Base-by-base conservation (phyloP, 2,113 vertebrate genomes). In the Bufo gargarizans region DNA sequence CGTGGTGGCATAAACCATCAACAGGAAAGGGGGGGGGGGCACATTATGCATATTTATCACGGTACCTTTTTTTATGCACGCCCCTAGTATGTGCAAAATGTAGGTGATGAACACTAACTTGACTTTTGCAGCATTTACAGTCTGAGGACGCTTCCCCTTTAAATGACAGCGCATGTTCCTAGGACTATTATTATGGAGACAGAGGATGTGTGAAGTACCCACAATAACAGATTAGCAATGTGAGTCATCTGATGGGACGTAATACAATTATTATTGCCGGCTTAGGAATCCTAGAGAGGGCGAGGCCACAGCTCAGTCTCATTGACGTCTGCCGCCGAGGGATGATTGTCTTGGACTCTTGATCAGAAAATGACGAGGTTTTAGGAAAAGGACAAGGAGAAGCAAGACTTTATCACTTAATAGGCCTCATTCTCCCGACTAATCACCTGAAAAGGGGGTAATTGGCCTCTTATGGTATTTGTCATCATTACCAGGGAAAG, bases 371-470 rank as follows among this genome's bases (percentile, higher is more conserved):
- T 4, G 16, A 14, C 22, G 19, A 53, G n/a, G 56, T 33, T 59
- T 13, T 47, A 76, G 13, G 45, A 50, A 50, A 0, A 19, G 13
- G 43, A 13, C 47, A 10, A 11, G n/a, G 77, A 56, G 12, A 56
- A 14, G 12, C 22, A 8, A 16, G 43, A 59, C 13, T 80, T 80
- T 80, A 80, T 80, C n/a, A 83, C 81, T 22, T 83, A 83, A 83
- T 53, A 14, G 59, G 45, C 63, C 65, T 63, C 43, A 83, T 69
- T 83, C 49, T 67, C 19, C n/a, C 1, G 11, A 22, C 8, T 83
- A 83, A 83, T 67, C 47, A 50, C 47, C 49, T 13, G 47, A 22
- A 53, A 3, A 8, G 53, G 1, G 1, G 11, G 12, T 69, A 50
- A 83, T 63, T 49, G 59, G 45, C 1, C 13, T 14, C n/a, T 58